phyloP scores from a whole-genome alignment of 2,888 invertebrate species.

The Chaetogeoica ovagalla region DNA sequence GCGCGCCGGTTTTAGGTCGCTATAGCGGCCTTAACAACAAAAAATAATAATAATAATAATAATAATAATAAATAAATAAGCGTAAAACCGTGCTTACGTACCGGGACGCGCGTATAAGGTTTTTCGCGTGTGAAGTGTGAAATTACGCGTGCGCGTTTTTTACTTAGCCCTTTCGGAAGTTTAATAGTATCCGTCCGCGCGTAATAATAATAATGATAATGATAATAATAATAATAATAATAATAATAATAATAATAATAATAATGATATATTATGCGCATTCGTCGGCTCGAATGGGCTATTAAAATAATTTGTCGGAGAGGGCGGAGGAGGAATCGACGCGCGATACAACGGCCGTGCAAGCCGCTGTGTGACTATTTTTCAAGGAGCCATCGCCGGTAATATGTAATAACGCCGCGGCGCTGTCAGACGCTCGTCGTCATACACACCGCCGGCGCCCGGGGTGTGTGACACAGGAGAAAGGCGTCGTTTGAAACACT shows the following conservation, averaged over 20 bases:
- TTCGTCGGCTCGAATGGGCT: slow-evolving; percentile 22
- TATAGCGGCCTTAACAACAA: too few relatives aligned
- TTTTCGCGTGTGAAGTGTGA: too few relatives aligned
- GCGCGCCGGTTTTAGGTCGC: too few relatives aligned
- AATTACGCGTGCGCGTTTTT: too few relatives aligned
- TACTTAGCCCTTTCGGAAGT: not conserved
- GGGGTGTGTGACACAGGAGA: not conserved
- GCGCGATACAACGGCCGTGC: not conserved
- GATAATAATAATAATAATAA: too few relatives aligned
- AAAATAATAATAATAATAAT: too few relatives aligned
- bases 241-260: too few relatives aligned
- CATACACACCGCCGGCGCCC: not conserved
- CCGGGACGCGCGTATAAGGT: too few relatives aligned
- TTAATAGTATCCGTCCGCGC: not conserved
- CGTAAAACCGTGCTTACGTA: too few relatives aligned
- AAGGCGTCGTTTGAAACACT: too few relatives aligned
- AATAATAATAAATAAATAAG: too few relatives aligned
- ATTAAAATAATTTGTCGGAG: slow-evolving; percentile 38
- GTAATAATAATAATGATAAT: too few relatives aligned
- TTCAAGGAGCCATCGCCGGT: slow-evolving; percentile 29
- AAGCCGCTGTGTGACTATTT: slow-evolving; percentile 41
- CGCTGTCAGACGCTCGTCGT: slow-evolving; percentile 22
- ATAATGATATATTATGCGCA: not conserved
- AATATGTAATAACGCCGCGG: slow-evolving; percentile 25
- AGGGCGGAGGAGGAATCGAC: slow-evolving; percentile 5